phyloP scores from a whole-genome alignment of 2,113 vertebrate species.

The Percina caprodes region DNA sequence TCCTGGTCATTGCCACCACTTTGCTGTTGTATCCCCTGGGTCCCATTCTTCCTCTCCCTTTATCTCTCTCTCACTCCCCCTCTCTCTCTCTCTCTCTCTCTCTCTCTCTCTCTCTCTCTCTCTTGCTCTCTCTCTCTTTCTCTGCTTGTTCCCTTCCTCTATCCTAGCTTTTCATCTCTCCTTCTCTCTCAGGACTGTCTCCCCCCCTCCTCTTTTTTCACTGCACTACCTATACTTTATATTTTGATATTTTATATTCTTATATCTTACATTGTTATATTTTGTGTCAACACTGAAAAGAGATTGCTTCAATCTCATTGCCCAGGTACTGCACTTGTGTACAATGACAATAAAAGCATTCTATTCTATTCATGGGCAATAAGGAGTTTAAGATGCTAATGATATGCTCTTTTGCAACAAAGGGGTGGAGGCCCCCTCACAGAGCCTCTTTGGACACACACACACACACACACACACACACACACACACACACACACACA shows the following conservation, averaged over 20 bases:
- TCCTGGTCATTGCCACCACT: conserved; percentile 60
- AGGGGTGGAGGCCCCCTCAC: conserved; percentile 60
- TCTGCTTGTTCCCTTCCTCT: conserved; percentile 5
- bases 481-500: conserved; percentile 51
- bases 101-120: background rate
- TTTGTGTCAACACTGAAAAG: no score
- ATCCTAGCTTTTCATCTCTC: conserved; percentile 34
- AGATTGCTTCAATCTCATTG: no score
- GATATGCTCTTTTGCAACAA: conserved; percentile 76
- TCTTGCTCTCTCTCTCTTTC: background rate
- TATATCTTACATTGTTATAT: no score
- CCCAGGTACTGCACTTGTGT: no score
- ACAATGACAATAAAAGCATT: no score
- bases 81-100: conserved; percentile 10
- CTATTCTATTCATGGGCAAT: conserved; percentile 69
- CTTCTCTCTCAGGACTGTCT: no score
- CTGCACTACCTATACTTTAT: no score
- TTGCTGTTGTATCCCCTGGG: conserved; percentile 46
- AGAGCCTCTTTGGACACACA: conserved; percentile 55
- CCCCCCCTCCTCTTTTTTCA: no score
- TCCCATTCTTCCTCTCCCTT: conserved; percentile 5
- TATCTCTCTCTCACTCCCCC: conserved; percentile 5
- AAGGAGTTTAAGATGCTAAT: conserved; percentile 83
- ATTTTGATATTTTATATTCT: no score
- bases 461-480: conserved; percentile 17